Percentiles rank a stretch among this genome's conserved stretches.
These are phyloP conservation scores for Colossoma macropomum DNA, from an alignment of 2,113 vertebrate species.

Conservation along the genomic window DNA sequence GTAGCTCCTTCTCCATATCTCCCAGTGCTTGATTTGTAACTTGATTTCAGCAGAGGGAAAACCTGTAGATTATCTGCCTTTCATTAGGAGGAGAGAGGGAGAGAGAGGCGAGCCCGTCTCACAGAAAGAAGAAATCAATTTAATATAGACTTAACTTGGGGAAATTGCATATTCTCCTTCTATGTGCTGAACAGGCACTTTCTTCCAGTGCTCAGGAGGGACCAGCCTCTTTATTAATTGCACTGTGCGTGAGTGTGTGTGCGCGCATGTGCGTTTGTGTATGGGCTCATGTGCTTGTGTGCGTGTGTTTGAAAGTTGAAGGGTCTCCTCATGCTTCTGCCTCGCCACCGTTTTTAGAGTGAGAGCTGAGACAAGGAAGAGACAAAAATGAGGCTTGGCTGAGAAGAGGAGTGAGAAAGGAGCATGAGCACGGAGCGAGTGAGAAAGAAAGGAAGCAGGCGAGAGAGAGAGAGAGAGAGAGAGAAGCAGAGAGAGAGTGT, in stretches of 20 bases:
- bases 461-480: conserved; percentile 13
- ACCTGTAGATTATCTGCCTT: conserved; percentile 82
- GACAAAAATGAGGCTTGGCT: background rate
- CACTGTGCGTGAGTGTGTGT: conserved; percentile 67
- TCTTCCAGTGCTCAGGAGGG: conserved; percentile 78
- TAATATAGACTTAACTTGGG: conserved; percentile 85
- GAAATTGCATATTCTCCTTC: conserved; percentile 85
- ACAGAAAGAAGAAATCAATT: conserved; percentile 86
- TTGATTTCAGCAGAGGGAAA: conserved; percentile 79
- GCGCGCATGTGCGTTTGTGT: background rate
- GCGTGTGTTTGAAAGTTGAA: conserved; percentile 51
- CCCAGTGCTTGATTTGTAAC: conserved; percentile 80
- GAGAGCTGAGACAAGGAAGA: conserved; percentile 52
- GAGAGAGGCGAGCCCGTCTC: conserved; percentile 75
- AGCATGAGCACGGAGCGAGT: background rate
- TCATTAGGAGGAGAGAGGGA: conserved; percentile 68
- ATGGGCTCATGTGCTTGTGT: background rate
- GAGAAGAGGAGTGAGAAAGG: background rate
- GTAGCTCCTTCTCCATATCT: conserved; percentile 72
- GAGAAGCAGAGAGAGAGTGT: conserved; percentile 31
- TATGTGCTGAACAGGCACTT: conserved; percentile 84
- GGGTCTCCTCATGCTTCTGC: conserved; percentile 27
- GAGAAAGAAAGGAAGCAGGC: conserved; percentile 16
- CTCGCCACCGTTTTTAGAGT: conserved; percentile 16
- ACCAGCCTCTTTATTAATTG: conserved; percentile 84